Base-by-base conservation (phyloP, 2,888 invertebrate species). In the Zygogramma bicolorata region DNA sequence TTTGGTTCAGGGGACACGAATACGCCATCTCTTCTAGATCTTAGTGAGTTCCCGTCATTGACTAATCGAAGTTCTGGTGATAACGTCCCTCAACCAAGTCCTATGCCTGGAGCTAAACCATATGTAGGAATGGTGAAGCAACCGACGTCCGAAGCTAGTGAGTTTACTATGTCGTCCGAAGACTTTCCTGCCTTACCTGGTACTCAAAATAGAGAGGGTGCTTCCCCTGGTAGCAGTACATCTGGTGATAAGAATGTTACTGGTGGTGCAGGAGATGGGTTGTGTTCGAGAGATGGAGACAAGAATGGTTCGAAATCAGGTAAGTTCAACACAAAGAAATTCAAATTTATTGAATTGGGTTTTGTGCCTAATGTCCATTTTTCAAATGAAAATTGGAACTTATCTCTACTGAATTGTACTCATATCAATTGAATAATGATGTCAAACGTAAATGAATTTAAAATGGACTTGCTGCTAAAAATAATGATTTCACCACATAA, bases 101-200 rank as follows among this genome's bases (percentile, higher is more conserved):
- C 95, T 75, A 95, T 95, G 89, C 95, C 95, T 79, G 95, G 96
- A 87, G 94, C 95, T 89, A 95, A 96, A 90, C 96, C 96, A 88
- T 96, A 96, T 90, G 96, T 96, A 88, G 96, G 96, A 86, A 96
- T 97, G 96, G 96, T 97, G 82, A 97, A 97, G 89, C 81, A 81
- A 75, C 97, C 97, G 77, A 95, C 95, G 84, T 92, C 95, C 63
- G 97, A 97, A 88, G 92, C 96, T 85, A 95, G 94, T 79, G 97
- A 97, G 89, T 97, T 97, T 89, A 95, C 97, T 85, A 99, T 99
- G 94, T 98, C 98, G 84, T 97, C 95, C 83, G 99, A 99, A 90
- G 99, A 99, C 89, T 99, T 99, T 89, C 99, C 99, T 82, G 99
- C 99, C 87, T 90, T 99, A 86, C 99, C 99, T 79, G 99, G 99